Evolutionary conservation across 2,113 vertebrate species (phyloP).

Genomic region (Jacana jacana): DNA sequence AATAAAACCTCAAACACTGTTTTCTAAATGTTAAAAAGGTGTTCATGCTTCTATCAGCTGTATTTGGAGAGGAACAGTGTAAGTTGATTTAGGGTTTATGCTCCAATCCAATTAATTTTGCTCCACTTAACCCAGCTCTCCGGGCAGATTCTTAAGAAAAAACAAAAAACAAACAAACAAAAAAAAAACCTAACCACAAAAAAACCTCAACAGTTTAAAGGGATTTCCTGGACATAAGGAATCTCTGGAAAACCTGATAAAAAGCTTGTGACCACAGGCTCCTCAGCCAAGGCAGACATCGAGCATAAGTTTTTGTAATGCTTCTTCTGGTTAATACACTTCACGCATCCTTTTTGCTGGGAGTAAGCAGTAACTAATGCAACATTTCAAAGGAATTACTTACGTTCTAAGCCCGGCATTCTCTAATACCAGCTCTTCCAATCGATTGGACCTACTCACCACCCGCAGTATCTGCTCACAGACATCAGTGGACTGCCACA

Average conservation of each 20-base stretch:
- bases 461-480: slow-evolving; percentile 94
- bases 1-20: background rate
- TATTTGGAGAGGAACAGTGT: background rate
- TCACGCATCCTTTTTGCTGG: background rate
- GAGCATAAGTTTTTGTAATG: background rate
- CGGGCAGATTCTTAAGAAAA: background rate
- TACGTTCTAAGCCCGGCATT: slow-evolving; percentile 94
- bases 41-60: background rate
- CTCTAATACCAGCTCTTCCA: slow-evolving; percentile 94
- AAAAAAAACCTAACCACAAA: too few relatives aligned
- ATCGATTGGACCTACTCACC: slow-evolving; percentile 87
- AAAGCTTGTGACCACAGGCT: background rate
- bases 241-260: background rate
- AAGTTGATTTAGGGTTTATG: background rate
- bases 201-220: background rate
- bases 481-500: slow-evolving; percentile 88
- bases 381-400: slow-evolving; percentile 56
- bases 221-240: background rate
- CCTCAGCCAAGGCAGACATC: background rate
- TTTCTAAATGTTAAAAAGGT: background rate
- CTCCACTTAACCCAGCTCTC: background rate
- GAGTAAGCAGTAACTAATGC: background rate
- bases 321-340: background rate
- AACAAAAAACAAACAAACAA: background rate
- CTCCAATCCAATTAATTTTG: background rate